Conservation (phyloP, 2,797 vertebrate genomes). For the Acipenser transmontanus region DNA sequence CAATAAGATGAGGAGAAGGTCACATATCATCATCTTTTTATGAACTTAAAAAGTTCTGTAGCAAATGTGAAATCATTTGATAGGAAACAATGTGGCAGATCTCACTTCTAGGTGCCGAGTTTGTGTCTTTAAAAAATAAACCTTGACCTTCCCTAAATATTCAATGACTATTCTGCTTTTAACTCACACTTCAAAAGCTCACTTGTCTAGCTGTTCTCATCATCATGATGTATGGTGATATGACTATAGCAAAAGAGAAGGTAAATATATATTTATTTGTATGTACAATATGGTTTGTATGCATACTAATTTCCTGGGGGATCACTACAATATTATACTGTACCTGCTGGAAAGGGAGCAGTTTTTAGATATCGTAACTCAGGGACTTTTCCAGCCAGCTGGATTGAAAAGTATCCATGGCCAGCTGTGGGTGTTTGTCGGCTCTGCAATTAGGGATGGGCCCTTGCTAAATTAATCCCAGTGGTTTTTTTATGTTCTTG, state of each 20-base stretch:
- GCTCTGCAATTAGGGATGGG: too few species aligned
- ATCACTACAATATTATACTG: too few species aligned
- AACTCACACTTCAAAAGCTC: not conserved
- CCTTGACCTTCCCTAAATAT: not conserved
- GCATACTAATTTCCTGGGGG: too few species aligned
- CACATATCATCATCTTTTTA: slow-evolving; percentile 8
- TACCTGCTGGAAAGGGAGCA: too few species aligned
- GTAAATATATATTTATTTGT: slow-evolving; percentile 19
- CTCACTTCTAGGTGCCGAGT: not conserved
- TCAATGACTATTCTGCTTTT: slow-evolving; percentile 1
- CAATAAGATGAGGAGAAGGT: slow-evolving; percentile 7
- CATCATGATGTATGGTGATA: slow-evolving; percentile 6
- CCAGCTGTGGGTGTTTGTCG: too few species aligned
- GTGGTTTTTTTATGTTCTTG: too few species aligned
- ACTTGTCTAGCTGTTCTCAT: slow-evolving; percentile 2
- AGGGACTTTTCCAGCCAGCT: too few species aligned
- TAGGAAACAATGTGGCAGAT: slow-evolving; percentile 9
- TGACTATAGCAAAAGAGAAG: slow-evolving; percentile 9
- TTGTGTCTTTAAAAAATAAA: not conserved
- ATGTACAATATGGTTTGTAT: too few species aligned
- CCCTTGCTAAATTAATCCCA: too few species aligned
- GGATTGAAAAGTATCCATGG: too few species aligned
- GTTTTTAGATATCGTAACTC: too few species aligned
- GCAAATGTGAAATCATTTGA: slow-evolving; percentile 8
- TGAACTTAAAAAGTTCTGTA: slow-evolving; percentile 4